A percentile compares a stretch with the other conserved stretches of the same genome.
These are phyloP conservation scores for Colletes gigas DNA, from an alignment of 1,140 invertebrate genomes.

Conservation along the genomic window DNA sequence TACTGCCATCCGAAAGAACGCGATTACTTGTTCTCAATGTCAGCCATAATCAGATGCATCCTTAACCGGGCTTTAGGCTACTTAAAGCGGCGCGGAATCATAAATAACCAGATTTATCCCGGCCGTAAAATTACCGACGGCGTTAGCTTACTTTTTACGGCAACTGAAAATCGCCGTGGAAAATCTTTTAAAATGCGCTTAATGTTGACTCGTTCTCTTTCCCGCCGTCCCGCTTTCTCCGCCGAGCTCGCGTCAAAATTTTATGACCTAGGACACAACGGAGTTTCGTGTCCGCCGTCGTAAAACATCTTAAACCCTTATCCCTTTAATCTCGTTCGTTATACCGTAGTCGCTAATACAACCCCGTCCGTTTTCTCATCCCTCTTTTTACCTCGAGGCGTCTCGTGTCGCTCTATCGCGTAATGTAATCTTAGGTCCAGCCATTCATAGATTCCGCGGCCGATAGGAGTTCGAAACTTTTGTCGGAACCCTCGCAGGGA, in stretches of 20 bases:
- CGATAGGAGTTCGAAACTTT: slow-evolving; percentile 62
- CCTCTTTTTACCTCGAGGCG: slow-evolving; percentile 39
- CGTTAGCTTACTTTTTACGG: slow-evolving; percentile 33
- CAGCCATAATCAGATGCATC: neutral
- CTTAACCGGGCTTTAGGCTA: slow-evolving; percentile 19
- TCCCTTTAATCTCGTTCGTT: slow-evolving; percentile 64
- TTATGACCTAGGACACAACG: slow-evolving; percentile 52
- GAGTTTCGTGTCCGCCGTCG: slow-evolving; percentile 40
- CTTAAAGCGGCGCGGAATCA: slow-evolving; percentile 30
- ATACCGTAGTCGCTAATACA: slow-evolving; percentile 58
- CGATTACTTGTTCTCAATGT: slow-evolving; percentile 15
- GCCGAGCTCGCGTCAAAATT: slow-evolving; percentile 53
- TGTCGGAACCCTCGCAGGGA: slow-evolving; percentile 37
- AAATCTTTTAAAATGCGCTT: slow-evolving; percentile 34
- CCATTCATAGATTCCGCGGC: slow-evolving; percentile 61
- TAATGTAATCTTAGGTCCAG: slow-evolving; percentile 62
- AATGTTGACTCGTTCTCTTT: slow-evolving; percentile 7
- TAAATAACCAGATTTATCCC: slow-evolving; percentile 46
- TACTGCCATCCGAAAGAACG: neutral
- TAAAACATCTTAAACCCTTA: slow-evolving; percentile 59
- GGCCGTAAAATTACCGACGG: slow-evolving; percentile 33
- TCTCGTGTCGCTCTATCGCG: slow-evolving; percentile 46
- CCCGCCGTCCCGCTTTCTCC: neutral
- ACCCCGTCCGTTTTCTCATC: slow-evolving; percentile 39
- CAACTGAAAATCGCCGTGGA: slow-evolving; percentile 13